These are phyloP conservation scores for Martes martes DNA, from an alignment of 2,113 vertebrate genomes.

Conservation along the genomic window DNA sequence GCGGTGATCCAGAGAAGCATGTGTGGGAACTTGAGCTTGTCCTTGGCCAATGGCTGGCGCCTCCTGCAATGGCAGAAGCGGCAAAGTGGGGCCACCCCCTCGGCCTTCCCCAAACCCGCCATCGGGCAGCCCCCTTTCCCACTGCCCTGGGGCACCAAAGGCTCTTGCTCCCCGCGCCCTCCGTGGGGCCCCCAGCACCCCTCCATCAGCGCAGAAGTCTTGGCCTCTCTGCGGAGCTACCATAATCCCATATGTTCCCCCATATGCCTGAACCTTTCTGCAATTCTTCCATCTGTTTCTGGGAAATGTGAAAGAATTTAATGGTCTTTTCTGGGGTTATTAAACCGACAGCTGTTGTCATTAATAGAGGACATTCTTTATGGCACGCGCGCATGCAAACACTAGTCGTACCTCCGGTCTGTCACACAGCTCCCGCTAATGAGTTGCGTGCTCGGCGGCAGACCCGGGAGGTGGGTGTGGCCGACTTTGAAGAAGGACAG, in stretches of 20 bases:
- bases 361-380: conserved; percentile 87
- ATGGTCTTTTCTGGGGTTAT: conserved; percentile 87
- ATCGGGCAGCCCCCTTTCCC: background rate
- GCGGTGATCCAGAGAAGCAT: background rate
- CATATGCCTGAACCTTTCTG: conserved; percentile 82
- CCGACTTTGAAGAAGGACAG: conserved; percentile 50
- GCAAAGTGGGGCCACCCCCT: background rate
- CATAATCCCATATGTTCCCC: conserved; percentile 78
- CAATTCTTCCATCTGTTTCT: conserved; percentile 85
- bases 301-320: conserved; percentile 82
- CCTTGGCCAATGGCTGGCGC: background rate
- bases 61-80: background rate
- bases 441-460: conserved; percentile 68
- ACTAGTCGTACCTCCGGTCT: conserved; percentile 75
- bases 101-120: background rate
- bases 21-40: no score
- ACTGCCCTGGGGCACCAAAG: background rate
- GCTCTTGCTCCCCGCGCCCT: no score
- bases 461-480: conserved; percentile 51
- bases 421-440: conserved; percentile 59
- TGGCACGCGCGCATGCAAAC: conserved; percentile 58
- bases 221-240: conserved; percentile 49
- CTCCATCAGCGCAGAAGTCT: background rate
- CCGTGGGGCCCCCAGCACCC: background rate
- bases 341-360: conserved; percentile 88